These are phyloP conservation scores for Hyposoter didymator DNA, from an alignment of 2,888 invertebrate genomes.

Conservation along the genomic window DNA sequence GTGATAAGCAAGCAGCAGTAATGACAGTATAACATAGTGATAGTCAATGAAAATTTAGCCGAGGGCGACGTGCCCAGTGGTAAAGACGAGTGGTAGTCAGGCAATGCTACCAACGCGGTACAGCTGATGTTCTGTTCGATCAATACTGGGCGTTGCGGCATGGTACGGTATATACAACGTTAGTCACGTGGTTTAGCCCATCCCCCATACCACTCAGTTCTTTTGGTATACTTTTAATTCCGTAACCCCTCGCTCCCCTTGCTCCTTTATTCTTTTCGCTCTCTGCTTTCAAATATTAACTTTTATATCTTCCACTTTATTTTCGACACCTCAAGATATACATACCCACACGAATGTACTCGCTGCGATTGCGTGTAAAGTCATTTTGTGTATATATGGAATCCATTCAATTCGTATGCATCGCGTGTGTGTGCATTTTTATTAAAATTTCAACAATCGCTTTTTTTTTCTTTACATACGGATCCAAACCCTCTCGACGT, in stretches of 20 bases:
- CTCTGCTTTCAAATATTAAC: slow-evolving; percentile 20
- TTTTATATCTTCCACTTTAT: slow-evolving; percentile 33
- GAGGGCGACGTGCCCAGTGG: slow-evolving; percentile 64
- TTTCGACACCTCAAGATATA: slow-evolving; percentile 21
- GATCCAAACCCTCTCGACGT: background rate
- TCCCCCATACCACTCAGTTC: slow-evolving; percentile 71
- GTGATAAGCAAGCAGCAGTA: slow-evolving; percentile 30
- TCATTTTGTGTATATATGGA: background rate
- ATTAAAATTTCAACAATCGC: background rate
- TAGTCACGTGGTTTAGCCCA: slow-evolving; percentile 77
- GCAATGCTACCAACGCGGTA: slow-evolving; percentile 77
- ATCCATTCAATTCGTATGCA: background rate
- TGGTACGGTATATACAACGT: slow-evolving; percentile 75
- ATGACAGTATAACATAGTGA: slow-evolving; percentile 27
- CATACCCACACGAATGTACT: background rate
- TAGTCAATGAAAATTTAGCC: slow-evolving; percentile 38
- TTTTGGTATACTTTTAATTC: slow-evolving; percentile 67
- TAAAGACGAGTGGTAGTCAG: slow-evolving; percentile 65
- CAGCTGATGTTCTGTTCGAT: slow-evolving; percentile 80
- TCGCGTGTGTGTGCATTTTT: background rate
- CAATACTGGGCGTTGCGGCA: slow-evolving; percentile 82
- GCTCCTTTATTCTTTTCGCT: background rate
- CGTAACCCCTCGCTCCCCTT: slow-evolving; percentile 23
- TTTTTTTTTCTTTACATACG: too few species aligned
- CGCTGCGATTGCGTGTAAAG: background rate